A percentile compares a stretch with the other conserved stretches of the same genome.
phyloP scores from a whole-genome alignment of 2,113 vertebrate species.

The Mixornis gularis region DNA sequence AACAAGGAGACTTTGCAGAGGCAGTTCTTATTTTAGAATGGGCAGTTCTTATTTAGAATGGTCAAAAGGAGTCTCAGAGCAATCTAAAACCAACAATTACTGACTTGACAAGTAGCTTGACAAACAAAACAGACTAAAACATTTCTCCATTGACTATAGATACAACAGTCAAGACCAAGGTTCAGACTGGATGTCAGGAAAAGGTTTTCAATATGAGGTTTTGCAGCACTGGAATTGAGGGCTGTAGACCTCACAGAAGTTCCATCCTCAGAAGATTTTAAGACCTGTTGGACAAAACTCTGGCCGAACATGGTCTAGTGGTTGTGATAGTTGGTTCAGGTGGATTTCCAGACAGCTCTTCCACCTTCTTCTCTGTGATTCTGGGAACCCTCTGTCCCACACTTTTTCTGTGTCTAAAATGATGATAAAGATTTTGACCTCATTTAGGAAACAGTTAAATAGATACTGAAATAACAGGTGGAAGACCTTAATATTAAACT shows the following conservation, averaged over 20 bases:
- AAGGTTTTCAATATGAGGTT: neutral
- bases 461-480: neutral
- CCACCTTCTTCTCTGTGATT: neutral
- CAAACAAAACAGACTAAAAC: neutral
- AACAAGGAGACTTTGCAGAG: neutral
- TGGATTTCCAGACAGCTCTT: neutral
- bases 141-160: neutral
- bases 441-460: neutral
- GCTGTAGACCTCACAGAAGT: accelerated
- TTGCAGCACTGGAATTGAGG: neutral
- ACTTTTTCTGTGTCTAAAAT: neutral
- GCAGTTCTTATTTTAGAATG: neutral
- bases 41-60: neutral
- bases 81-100: neutral
- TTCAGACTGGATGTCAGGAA: neutral
- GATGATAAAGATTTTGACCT: neutral
- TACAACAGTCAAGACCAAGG: neutral
- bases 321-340: neutral
- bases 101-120: neutral
- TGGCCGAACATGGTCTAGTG: neutral
- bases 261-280: neutral
- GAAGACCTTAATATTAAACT: neutral
- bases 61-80: neutral
- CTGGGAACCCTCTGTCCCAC: neutral
- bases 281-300: neutral